Percentiles rank a stretch among this genome's conserved stretches.
Evolutionary conservation across 1,140 invertebrate genomes (phyloP).

Genomic region (Bombyx mori): DNA sequence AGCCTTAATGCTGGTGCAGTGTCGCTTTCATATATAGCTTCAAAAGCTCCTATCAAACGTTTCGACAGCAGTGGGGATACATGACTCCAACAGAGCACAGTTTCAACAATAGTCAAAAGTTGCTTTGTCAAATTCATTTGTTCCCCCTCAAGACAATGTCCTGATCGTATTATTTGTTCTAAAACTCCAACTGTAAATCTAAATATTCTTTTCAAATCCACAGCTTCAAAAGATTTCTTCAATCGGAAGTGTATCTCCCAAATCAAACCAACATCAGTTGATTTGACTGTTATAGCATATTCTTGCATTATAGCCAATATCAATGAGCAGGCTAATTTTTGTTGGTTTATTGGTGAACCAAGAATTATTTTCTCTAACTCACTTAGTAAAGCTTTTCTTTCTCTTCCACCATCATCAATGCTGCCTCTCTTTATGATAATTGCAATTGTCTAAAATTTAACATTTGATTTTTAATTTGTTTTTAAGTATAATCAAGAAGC

Average conservation of each 20-base stretch:
- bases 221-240: slow-evolving; percentile 87
- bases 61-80: slow-evolving; percentile 76
- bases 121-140: slow-evolving; percentile 73
- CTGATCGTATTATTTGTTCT: slow-evolving; percentile 71
- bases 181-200: slow-evolving; percentile 64
- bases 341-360: slow-evolving; percentile 68
- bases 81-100: slow-evolving; percentile 83
- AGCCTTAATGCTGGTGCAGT: slow-evolving; percentile 76
- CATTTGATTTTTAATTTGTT: too few relatives aligned
- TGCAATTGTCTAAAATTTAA: slow-evolving; percentile 80
- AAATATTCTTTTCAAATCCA: slow-evolving; percentile 86
- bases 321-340: slow-evolving; percentile 85
- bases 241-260: slow-evolving; percentile 89
- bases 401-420: slow-evolving; percentile 79
- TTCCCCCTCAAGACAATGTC: slow-evolving; percentile 62
- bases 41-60: slow-evolving; percentile 80
- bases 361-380: slow-evolving; percentile 72
- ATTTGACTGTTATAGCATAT: slow-evolving; percentile 87
- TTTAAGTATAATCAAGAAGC: too few relatives aligned
- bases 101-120: slow-evolving; percentile 81
- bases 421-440: slow-evolving; percentile 89
- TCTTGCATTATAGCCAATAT: slow-evolving; percentile 88
- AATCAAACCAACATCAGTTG: slow-evolving; percentile 86
- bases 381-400: slow-evolving; percentile 78
- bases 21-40: slow-evolving; percentile 78